Percentiles rank a stretch among this genome's conserved stretches.
Evolutionary conservation across 2,113 vertebrate species (phyloP).

Genomic region (Nematolebias whitei): DNA sequence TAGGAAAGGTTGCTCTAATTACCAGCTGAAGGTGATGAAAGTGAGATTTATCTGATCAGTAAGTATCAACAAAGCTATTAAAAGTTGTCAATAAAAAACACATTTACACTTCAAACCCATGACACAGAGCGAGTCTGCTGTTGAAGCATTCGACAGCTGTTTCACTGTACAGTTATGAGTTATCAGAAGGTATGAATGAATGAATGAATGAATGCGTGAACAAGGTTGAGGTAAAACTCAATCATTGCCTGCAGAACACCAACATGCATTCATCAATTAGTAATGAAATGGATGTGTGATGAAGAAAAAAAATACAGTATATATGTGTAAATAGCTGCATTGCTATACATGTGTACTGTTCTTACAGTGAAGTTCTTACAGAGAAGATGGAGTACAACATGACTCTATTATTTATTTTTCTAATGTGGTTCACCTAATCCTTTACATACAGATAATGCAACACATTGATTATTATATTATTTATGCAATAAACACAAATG

Average conservation of each 20-base stretch:
- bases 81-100: constrained; percentile 49
- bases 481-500: too few relatives aligned
- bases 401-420: too few relatives aligned
- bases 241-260: neutral
- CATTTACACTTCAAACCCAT: constrained; percentile 48
- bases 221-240: neutral
- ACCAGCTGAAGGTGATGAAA: constrained; percentile 6
- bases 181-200: neutral
- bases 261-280: neutral
- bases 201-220: neutral
- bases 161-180: constrained; percentile 3
- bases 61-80: constrained; percentile 19
- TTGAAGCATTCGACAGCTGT: constrained; percentile 4
- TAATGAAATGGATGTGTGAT: neutral
- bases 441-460: too few relatives aligned
- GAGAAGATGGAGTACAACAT: too few relatives aligned
- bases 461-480: too few relatives aligned
- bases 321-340: too few relatives aligned
- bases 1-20: constrained; percentile 13
- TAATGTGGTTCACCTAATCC: too few relatives aligned
- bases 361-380: too few relatives aligned
- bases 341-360: too few relatives aligned
- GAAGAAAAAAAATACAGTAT: neutral
- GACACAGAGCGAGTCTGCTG: constrained; percentile 11
- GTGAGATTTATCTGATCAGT: constrained; percentile 33